These are phyloP conservation scores for Aphelenchoides avenae DNA, from an alignment of 1,140 invertebrate species.

Conservation along the genomic window DNA sequence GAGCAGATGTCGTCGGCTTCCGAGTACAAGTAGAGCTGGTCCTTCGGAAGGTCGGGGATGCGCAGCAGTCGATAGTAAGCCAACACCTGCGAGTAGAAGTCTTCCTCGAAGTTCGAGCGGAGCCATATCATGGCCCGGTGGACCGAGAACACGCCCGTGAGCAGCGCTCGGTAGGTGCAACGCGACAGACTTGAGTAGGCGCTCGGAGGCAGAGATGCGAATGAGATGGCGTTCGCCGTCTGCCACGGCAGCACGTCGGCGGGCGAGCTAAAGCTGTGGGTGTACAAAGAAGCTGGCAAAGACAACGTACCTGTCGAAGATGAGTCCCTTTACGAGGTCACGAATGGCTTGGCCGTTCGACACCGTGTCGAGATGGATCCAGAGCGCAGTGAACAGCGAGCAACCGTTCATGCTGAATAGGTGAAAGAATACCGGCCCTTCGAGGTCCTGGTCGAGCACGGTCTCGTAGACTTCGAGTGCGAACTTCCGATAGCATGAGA, in stretches of 20 bases:
- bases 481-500: conserved; percentile 66
- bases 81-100: conserved; percentile 59
- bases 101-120: conserved; percentile 58
- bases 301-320: conserved; percentile 69
- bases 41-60: conserved; percentile 64
- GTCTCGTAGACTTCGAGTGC: conserved; percentile 69
- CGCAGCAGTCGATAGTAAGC: conserved; percentile 61
- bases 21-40: conserved; percentile 72
- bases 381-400: conserved; percentile 58
- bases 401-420: conserved; percentile 75
- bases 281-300: conserved; percentile 66
- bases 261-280: conserved; percentile 35
- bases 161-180: conserved; percentile 27
- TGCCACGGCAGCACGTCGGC: conserved; percentile 44
- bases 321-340: conserved; percentile 68
- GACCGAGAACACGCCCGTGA: conserved; percentile 42
- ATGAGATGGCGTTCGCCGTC: conserved; percentile 40
- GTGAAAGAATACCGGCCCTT: conserved; percentile 72
- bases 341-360: conserved; percentile 52
- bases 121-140: conserved; percentile 40
- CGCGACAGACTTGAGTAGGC: conserved; percentile 61
- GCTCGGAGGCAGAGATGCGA: conserved; percentile 37
- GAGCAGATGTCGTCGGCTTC: conserved; percentile 68
- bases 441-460: conserved; percentile 66
- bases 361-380: conserved; percentile 48